Base-by-base conservation (phyloP, 2,797 vertebrate species). In the Falco berigora region DNA sequence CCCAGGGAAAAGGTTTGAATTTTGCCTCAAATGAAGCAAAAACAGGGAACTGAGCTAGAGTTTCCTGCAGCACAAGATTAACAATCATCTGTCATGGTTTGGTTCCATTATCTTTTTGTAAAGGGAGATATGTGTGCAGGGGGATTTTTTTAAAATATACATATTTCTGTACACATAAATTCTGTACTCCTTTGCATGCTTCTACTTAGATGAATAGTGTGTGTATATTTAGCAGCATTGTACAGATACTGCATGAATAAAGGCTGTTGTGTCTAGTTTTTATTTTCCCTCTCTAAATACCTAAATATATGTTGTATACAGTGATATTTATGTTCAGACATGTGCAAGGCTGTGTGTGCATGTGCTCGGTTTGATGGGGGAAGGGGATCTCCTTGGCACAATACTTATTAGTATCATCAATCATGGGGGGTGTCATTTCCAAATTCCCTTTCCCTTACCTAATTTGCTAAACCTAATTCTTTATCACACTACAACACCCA, bases 401-500 rank as follows among this genome's bases (percentile, higher is more conserved):
- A 69, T 55, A 83, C 94, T 97, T 97, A 97, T 97, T 96, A 96
- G 96, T 88, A 88, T 95, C 97, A 95, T 97, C 95, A 90, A 74
- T 97, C 97, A 97, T 86, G 18, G 5, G 36, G 71, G 73, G 85
- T 92, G 96, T 97, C 97, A 97, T 95, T 97, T 96, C 97, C 95
- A 97, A 94, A 96, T 87, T 92, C 97, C 94, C 88, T 91, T 89
- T 97, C 88, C 94, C 88, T 94, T 94, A 92, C 95, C 95, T 97
- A 96, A 96, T 96, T 96, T 97, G 94, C 96, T 96, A 87, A 96
- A 96, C 93, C 81, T 96, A 91, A 97, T 97, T 97, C 95, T 96
- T 96, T 84, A 96, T 97, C 96, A 96, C 86, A 84, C 91, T 93
- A 52, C 95, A 76, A 86, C 95, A 88, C 86, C 85, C 84, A 72